Evolutionary conservation across 2,888 invertebrate species (phyloP).

Genomic region (Lasioglossum malachurum): DNA sequence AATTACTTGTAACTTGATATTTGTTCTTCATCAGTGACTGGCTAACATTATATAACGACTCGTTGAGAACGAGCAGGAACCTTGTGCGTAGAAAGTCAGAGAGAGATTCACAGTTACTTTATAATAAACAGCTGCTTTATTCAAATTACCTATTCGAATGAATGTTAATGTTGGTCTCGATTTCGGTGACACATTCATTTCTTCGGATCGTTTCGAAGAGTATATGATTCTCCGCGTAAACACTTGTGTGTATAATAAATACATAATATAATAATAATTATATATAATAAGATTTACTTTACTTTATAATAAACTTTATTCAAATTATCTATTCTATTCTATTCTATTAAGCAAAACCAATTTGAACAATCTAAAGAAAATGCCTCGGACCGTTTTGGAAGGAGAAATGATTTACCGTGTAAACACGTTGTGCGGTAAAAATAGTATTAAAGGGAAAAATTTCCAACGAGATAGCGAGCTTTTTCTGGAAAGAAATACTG

Average conservation of each 20-base stretch:
- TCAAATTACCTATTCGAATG: neutral
- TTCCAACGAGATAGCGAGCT: neutral
- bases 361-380: neutral
- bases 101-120: neutral
- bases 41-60: constrained; percentile 5
- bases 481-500: constrained; percentile 30
- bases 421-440: neutral
- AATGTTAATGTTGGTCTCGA: neutral
- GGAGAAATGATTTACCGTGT: neutral
- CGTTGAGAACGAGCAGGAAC: neutral
- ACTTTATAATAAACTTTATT: neutral
- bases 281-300: no score
- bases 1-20: constrained; percentile 29
- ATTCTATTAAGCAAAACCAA: no score
- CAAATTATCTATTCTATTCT: no score
- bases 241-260: no score
- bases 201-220: no score
- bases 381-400: neutral
- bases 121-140: neutral
- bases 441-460: neutral
- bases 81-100: neutral
- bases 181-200: neutral
- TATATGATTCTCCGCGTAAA: no score
- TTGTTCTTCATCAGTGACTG: constrained; percentile 7
- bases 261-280: no score